Evolutionary conservation across 2,113 vertebrate species (phyloP).

Genomic region (Channa argus): DNA sequence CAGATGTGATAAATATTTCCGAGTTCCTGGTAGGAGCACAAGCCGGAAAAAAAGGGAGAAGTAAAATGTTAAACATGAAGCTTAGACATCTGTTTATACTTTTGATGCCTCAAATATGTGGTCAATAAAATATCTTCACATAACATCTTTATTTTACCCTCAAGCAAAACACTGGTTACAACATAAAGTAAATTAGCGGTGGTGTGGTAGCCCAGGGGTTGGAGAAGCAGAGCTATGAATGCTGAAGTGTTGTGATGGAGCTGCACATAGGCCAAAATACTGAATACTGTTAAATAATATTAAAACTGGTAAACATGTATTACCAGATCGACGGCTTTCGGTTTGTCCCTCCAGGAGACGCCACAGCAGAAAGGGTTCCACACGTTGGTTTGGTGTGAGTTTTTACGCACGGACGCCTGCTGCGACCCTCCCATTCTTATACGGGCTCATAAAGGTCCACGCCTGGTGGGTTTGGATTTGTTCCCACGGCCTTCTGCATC

Average conservation of each 20-base stretch:
- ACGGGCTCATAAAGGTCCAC: too few relatives aligned
- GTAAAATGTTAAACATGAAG: slow-evolving; percentile 9
- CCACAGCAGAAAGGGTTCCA: too few relatives aligned
- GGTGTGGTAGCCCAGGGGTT: slow-evolving; percentile 24
- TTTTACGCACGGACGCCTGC: too few relatives aligned
- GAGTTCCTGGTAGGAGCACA: not conserved
- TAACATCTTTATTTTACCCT: slow-evolving; percentile 29
- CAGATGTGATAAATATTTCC: slow-evolving; percentile 1
- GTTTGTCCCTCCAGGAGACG: too few relatives aligned
- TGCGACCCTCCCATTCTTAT: too few relatives aligned
- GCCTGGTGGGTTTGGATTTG: too few relatives aligned
- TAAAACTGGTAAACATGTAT: not conserved
- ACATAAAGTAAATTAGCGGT: slow-evolving; percentile 27
- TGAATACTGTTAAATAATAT: not conserved
- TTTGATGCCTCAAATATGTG: slow-evolving; percentile 5
- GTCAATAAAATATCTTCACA: slow-evolving; percentile 13
- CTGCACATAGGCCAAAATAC: not conserved
- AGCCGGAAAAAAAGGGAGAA: not conserved
- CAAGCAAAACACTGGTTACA: slow-evolving; percentile 31
- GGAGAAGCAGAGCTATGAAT: not conserved
- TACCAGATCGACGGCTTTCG: not conserved
- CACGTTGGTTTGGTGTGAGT: too few relatives aligned
- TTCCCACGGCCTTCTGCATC: too few relatives aligned
- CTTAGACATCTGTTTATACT: not conserved
- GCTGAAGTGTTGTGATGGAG: slow-evolving; percentile 12